These are phyloP conservation scores for Anguilla pacifica DNA, from an alignment of 2,797 vertebrate genomes.

Conservation along the genomic window DNA sequence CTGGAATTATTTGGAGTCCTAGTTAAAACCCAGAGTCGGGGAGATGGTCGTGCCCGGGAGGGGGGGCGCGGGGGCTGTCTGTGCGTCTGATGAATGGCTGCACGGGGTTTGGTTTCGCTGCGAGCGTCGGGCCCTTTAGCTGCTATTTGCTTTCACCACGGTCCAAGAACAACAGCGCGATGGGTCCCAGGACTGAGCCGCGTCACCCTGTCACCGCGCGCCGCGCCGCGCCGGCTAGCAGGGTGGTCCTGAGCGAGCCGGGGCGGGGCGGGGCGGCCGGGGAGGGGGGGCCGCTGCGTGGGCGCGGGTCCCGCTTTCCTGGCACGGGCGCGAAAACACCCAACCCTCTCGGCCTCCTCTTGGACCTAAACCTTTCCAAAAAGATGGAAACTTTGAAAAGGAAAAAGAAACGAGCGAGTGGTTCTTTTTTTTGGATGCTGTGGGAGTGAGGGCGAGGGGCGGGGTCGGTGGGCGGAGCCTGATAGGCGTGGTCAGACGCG, in stretches of 20 bases:
- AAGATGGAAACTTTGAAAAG: not conserved
- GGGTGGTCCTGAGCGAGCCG: conserved; percentile 83
- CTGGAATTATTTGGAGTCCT: conserved; percentile 96
- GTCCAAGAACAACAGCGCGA: conserved; percentile 97
- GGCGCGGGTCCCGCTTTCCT: not conserved
- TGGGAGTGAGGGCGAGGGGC: not conserved
- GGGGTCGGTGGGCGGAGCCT: conserved; percentile 16
- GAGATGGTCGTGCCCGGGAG: conserved; percentile 85
- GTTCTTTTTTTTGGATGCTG: not conserved
- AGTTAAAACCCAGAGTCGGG: conserved; percentile 91
- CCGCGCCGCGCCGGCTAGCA: conserved; percentile 76
- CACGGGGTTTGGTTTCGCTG: conserved; percentile 89
- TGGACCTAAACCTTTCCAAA: not conserved
- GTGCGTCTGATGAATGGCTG: conserved; percentile 92
- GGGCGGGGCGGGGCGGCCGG: not conserved
- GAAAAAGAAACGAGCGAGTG: not conserved
- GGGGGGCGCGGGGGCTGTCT: conserved; percentile 77
- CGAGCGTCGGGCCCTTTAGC: conserved; percentile 87
- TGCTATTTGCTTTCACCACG: conserved; percentile 93
- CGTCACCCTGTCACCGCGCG: conserved; percentile 83
- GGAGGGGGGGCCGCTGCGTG: not conserved
- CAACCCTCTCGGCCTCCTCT: not conserved
- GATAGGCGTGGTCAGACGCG: conserved; percentile 42
- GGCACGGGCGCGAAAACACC: no score
- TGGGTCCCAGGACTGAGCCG: conserved; percentile 84